Evolutionary conservation across 2,797 vertebrate genomes (phyloP).

Genomic region (Spatula versicolor): DNA sequence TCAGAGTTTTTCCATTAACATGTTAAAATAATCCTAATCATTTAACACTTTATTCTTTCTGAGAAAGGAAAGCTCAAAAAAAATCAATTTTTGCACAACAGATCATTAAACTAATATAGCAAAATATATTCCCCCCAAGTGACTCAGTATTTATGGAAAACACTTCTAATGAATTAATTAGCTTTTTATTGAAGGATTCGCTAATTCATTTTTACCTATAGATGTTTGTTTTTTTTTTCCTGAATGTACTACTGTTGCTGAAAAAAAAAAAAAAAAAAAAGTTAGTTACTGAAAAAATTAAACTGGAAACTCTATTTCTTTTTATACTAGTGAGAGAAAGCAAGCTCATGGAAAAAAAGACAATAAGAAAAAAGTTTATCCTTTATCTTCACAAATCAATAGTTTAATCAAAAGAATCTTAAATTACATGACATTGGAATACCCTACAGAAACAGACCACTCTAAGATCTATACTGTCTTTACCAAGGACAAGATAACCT

Average conservation of each 20-base stretch:
- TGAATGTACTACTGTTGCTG: not conserved
- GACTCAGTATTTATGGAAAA: not conserved
- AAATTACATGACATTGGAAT: conserved; percentile 26
- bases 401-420: conserved; percentile 46
- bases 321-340: not conserved
- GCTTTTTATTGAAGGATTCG: not conserved
- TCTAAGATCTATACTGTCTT: conserved; percentile 3
- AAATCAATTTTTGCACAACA: not conserved
- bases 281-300: not conserved
- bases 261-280: not conserved
- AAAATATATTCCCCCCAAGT: not conserved
- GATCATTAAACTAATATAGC: not conserved
- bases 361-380: not conserved
- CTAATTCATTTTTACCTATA: not conserved
- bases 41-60: not conserved
- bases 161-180: not conserved
- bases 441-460: not conserved
- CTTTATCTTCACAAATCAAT: conserved; percentile 1
- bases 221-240: not conserved
- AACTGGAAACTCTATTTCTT: not conserved
- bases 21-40: not conserved
- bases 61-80: not conserved
- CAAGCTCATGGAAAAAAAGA: not conserved
- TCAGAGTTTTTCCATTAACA: not conserved
- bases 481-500: conserved; percentile 32